These are phyloP conservation scores for Sycophila sp. DNA, from an alignment of 1,140 invertebrate species.

Conservation along the genomic window DNA sequence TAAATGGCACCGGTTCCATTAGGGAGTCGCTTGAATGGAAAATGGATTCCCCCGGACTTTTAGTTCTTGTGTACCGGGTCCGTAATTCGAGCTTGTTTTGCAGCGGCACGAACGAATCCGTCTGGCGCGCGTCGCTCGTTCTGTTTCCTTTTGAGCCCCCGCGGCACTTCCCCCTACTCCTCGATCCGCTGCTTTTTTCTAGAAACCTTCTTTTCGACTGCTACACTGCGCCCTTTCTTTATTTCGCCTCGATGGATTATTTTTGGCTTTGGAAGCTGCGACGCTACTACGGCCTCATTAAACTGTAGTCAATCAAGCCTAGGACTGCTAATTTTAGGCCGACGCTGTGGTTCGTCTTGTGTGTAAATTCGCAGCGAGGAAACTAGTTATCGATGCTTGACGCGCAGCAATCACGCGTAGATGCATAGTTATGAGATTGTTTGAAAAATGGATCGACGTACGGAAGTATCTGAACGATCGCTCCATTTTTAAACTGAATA, in stretches of 20 bases:
- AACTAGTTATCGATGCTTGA: no score
- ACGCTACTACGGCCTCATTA: neutral
- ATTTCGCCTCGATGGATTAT: no score
- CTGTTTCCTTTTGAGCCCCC: neutral
- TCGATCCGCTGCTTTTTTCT: neutral
- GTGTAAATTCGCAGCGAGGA: no score
- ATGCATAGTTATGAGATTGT: no score
- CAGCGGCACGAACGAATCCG: conserved; percentile 40
- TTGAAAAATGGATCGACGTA: no score
- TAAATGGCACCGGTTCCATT: conserved; percentile 7
- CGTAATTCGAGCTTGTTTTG: conserved; percentile 48
- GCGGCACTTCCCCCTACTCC: neutral
- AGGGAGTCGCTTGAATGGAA: conserved; percentile 30
- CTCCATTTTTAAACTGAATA: no score
- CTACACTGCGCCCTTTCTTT: neutral
- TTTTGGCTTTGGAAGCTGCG: no score
- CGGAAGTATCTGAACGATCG: no score
- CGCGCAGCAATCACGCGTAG: no score
- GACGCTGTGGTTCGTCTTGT: no score
- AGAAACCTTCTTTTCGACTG: neutral
- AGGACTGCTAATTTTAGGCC: neutral
- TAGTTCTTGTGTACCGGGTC: neutral
- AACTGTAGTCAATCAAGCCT: neutral
- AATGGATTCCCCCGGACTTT: conserved; percentile 37
- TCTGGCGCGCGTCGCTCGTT: no score